Base-by-base conservation (phyloP, 2,888 invertebrate genomes). In the Napeogenes sylphis region DNA sequence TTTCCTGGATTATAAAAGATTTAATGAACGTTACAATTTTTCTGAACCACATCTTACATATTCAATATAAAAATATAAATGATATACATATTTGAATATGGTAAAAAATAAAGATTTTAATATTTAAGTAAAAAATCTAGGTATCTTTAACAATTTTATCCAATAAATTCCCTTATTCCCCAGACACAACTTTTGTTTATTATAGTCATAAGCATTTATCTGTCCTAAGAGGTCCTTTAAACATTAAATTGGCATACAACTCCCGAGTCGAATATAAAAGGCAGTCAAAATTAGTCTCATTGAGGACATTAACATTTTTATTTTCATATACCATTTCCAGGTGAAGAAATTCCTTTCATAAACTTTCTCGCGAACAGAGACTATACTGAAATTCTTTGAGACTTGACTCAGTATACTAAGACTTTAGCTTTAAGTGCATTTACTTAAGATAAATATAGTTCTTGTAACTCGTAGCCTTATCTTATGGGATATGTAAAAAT, bases 121-220 rank as follows among this genome's bases (percentile, higher is more conserved):
- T 21, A 51, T 21, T 51, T 5, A 51, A 51, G 35, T 35, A 6
- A 35, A 5, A 21, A 35, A 35, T 35, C 5, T 8, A 12, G 14
- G 47, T 3, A 14, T 4, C 3, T 51, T 14, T 30, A 10, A 30
- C 30, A 10, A 30, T 51, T 51, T 30, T 51, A 42, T 8, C 30
- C 4, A 51, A 30, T 30, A 51, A 51, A 51, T 6, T 51, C n/a
- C 30, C 30, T n/a, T 30, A n/a, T 2, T 30, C 51, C 30, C 51
- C 10, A 8, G 12, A 12, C 30, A 30, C 30, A 30, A 51, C 51
- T 51, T 51, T 21, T 51, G 30, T 63, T 63, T 63, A 56, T 58
- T 51, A 55, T 55, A 3, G 47, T 56, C 56, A 63, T 59, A 59
- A 63, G 59, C 51, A 63, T 63, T 63, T 42, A 56, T 63, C 45